Evolutionary conservation across 2,797 vertebrate genomes (phyloP).

Genomic region (Hydrophis major): DNA sequence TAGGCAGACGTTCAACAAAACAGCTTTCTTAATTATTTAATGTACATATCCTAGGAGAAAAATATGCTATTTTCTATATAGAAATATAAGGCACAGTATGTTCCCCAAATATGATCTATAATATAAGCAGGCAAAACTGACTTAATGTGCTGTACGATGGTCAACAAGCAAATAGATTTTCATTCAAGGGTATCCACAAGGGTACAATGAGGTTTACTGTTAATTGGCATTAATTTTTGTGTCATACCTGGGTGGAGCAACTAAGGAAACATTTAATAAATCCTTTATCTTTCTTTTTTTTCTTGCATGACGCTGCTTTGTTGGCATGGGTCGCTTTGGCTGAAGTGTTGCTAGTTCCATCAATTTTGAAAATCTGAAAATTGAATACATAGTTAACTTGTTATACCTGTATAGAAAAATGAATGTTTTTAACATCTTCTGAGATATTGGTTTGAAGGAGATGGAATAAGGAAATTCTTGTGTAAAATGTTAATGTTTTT

Average conservation of each 20-base stretch:
- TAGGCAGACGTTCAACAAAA: neutral
- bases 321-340: conserved; percentile 85
- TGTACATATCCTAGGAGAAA: neutral
- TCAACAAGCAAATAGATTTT: neutral
- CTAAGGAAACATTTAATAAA: conserved; percentile 78
- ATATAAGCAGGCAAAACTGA: neutral
- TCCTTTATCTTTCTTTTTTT: conserved; percentile 94
- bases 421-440: neutral
- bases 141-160: neutral
- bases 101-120: neutral
- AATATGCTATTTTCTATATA: neutral
- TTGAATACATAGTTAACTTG: conserved; percentile 27
- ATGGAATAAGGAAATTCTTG: neutral
- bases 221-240: neutral
- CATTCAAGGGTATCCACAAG: neutral
- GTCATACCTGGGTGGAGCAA: conserved; percentile 80
- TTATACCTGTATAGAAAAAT: neutral
- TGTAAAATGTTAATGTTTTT: neutral
- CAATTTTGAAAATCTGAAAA: conserved; percentile 83
- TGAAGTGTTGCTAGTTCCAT: conserved; percentile 91
- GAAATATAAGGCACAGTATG: neutral
- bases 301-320: conserved; percentile 81
- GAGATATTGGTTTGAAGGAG: neutral
- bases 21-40: neutral
- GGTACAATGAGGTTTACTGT: neutral